Evolutionary conservation across 2,888 invertebrate species (phyloP), one percentile per base, ranked within the genome.

Genomic region (Ichneumon xanthorius): DNA sequence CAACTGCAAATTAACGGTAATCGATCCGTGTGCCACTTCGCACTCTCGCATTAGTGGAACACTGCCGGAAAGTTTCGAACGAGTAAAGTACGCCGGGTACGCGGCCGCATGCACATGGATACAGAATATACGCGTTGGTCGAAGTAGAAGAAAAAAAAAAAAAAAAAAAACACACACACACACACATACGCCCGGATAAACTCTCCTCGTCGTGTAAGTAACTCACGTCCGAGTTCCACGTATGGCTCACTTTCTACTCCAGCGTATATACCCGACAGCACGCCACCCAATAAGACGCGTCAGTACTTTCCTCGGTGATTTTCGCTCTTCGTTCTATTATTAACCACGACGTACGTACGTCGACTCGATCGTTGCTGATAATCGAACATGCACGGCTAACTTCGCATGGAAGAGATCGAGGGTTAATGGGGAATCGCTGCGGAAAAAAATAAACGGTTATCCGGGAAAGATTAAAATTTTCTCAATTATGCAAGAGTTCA

Each of bases 221-320:
- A 80, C 82, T 80, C 83, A 73, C 82, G 80, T 70, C 67, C n/a
- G 68, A 26, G 65, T 87, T 89, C 87, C 87, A 82, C 87, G 87
- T 87, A 88, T 88, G 89, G 89, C 90, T 92, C 92, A 91, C 92
- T 92, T 92, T 92, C 92, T 92, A 92, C 86, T 71, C 50, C 88
- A 83, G 30, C 80, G 86, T 87, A 87, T 86, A 87, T 86, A 87
- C 88, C 86, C 88, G 63, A 63, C 63, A 11, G 30, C 86, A 87
- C 88, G 89, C 61, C 88, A 88, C 87, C 87, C 88, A 88, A 89
- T 88, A 87, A 87, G 88, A 88, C 86, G 79, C 85, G 84, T 85
- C 87, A 88, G 85, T 87, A 91, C 91, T 92, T 92, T 90, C 91
- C 88, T 90, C 84, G 87, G 87, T 86, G 85, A 71, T 83, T 67